These are phyloP conservation scores for Scaptodrosophila lebanonensis DNA, from an alignment of 1,140 invertebrate genomes.

Conservation along the genomic window DNA sequence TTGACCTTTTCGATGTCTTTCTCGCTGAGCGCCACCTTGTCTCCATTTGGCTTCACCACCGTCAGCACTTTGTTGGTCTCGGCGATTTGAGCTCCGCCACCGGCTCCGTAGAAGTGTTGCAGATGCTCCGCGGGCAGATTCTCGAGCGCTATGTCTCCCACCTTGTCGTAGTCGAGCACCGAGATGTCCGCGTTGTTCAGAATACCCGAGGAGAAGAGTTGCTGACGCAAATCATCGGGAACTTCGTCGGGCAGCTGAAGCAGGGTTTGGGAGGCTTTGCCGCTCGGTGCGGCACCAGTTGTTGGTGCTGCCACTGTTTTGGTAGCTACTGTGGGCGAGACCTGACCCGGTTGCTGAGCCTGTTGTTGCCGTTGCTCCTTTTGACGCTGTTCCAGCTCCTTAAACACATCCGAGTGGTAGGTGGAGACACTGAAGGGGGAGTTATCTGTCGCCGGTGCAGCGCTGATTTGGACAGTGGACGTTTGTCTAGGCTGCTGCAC, in stretches of 20 bases:
- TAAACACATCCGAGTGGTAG: conserved; percentile 71
- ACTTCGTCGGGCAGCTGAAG: conserved; percentile 89
- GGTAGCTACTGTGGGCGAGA: not conserved
- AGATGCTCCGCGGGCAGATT: conserved; percentile 90
- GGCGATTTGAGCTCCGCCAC: conserved; percentile 83
- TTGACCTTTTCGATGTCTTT: conserved; percentile 79
- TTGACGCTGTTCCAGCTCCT: conserved; percentile 65
- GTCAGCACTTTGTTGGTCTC: conserved; percentile 83
- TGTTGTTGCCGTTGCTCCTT: conserved; percentile 24
- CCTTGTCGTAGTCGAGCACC: conserved; percentile 90
- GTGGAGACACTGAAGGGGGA: conserved; percentile 70
- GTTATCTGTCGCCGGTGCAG: conserved; percentile 31
- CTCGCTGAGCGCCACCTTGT: conserved; percentile 78
- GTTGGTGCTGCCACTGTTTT: conserved; percentile 2
- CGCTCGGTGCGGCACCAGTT: conserved; percentile 40
- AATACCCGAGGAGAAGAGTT: conserved; percentile 89
- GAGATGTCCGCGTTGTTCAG: conserved; percentile 91
- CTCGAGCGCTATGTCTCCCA: conserved; percentile 90
- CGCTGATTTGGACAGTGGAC: conserved; percentile 13
- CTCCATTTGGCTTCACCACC: conserved; percentile 81
- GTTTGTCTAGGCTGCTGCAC: conserved; percentile 57
- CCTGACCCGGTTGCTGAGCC: conserved; percentile 21
- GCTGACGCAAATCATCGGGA: conserved; percentile 89
- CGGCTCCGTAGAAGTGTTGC: conserved; percentile 88
- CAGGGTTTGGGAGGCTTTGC: conserved; percentile 77